These are phyloP conservation scores for Melipona quadrifasciata DNA, from an alignment of 1,140 invertebrate genomes.

Conservation along the genomic window DNA sequence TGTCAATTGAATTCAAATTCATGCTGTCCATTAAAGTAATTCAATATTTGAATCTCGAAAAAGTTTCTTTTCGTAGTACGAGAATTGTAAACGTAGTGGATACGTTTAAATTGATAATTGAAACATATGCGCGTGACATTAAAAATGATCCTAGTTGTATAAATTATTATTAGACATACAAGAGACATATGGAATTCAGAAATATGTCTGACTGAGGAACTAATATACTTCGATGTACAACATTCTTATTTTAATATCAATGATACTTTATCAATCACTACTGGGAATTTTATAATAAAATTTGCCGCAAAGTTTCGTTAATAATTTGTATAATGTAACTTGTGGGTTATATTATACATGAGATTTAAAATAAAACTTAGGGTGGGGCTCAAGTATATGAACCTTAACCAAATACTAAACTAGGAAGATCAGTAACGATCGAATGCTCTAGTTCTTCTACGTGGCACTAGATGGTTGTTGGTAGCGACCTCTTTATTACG, in stretches of 20 bases:
- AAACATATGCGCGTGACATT: too few species aligned
- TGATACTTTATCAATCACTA: background rate
- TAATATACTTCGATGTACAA: background rate
- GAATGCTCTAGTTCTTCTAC: slow-evolving; percentile 68
- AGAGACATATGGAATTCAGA: background rate
- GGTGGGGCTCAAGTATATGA: slow-evolving; percentile 63
- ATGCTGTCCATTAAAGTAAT: background rate
- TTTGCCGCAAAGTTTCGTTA: background rate
- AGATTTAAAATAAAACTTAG: slow-evolving; percentile 50
- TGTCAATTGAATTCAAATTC: background rate
- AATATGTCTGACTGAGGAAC: background rate
- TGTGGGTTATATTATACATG: background rate
- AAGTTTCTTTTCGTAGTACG: background rate
- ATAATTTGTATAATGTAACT: background rate
- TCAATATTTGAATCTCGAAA: background rate
- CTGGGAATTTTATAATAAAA: background rate
- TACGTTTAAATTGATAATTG: too few species aligned
- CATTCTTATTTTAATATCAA: background rate
- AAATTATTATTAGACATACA: too few species aligned
- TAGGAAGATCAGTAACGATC: slow-evolving; percentile 73
- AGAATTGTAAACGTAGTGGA: too few species aligned
- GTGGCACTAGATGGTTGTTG: slow-evolving; percentile 69
- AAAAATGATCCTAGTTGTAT: too few species aligned
- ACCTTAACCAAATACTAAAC: slow-evolving; percentile 66
- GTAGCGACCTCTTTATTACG: slow-evolving; percentile 40